Conservation (phyloP, 2,113 vertebrate genomes). For the Himantopus leucocephalus region DNA sequence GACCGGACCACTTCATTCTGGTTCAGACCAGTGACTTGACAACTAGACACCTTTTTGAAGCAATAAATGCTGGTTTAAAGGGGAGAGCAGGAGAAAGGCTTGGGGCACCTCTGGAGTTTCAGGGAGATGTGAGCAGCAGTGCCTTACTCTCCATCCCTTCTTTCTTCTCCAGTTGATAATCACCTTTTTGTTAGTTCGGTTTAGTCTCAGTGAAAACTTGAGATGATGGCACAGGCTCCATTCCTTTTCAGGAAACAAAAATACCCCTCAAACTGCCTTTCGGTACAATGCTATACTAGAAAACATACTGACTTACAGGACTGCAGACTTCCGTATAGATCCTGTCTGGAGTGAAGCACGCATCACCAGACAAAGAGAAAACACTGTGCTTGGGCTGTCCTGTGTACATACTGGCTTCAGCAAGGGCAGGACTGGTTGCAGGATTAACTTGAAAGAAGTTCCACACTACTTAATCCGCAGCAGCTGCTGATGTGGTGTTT, state of each 20-base stretch:
- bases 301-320: not conserved
- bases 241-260: not conserved
- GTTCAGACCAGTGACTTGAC: not conserved
- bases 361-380: not conserved
- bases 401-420: not conserved
- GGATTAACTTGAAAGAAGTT: not conserved
- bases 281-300: not conserved
- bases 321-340: not conserved
- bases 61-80: not conserved
- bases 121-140: not conserved
- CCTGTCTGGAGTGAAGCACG: not conserved
- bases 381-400: not conserved
- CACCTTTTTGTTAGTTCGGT: not conserved
- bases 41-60: not conserved
- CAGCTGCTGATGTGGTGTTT: not conserved
- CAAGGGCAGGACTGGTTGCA: not conserved
- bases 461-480: not conserved
- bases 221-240: not conserved
- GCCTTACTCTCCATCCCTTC: not conserved
- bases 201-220: not conserved
- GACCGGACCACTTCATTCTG: not conserved
- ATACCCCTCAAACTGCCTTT: not conserved
- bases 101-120: not conserved
- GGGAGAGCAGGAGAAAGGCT: not conserved
- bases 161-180: not conserved